phyloP scores from a whole-genome alignment of 2,888 invertebrate genomes.

The Trilocha varians region DNA sequence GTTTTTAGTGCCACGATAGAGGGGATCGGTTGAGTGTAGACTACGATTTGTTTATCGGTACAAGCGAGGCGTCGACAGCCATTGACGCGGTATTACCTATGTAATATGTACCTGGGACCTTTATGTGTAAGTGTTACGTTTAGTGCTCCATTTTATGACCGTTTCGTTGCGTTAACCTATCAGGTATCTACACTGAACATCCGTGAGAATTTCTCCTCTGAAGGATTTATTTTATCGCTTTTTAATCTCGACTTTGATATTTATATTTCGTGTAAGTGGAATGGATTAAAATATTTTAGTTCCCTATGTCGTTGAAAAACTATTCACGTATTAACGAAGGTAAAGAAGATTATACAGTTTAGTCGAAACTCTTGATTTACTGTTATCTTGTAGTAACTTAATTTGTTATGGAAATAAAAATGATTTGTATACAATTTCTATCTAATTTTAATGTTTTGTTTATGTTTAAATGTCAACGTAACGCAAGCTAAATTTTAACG shows the following conservation, averaged over 20 bases:
- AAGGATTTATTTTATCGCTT: slow-evolving; percentile 3
- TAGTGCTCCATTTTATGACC: slow-evolving; percentile 57
- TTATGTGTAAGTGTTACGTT: slow-evolving; percentile 65
- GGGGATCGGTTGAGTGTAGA: slow-evolving; percentile 47
- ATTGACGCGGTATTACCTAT: slow-evolving; percentile 52
- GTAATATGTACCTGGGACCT: slow-evolving; percentile 54
- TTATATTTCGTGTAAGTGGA: slow-evolving; percentile 4
- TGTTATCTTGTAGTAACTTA: not conserved
- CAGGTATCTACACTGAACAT: slow-evolving; percentile 18
- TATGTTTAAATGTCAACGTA: too few species aligned
- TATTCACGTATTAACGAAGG: not conserved
- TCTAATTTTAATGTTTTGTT: too few species aligned
- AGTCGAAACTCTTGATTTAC: not conserved
- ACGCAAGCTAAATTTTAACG: too few species aligned
- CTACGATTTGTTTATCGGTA: slow-evolving; percentile 63
- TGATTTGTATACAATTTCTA: too few species aligned
- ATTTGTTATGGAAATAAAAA: not conserved
- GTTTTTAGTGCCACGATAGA: slow-evolving; percentile 64
- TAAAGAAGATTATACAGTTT: not conserved
- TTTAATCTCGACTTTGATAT: slow-evolving; percentile 7
- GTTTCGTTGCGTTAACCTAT: slow-evolving; percentile 43
- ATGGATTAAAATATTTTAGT: slow-evolving; percentile 5
- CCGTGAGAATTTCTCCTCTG: slow-evolving; percentile 20
- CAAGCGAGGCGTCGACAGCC: slow-evolving; percentile 56
- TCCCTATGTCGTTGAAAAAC: not conserved